Percentiles rank a stretch among this genome's conserved stretches.
These are phyloP conservation scores for Clarias gariepinus DNA, from an alignment of 2,113 vertebrate genomes.

Conservation along the genomic window DNA sequence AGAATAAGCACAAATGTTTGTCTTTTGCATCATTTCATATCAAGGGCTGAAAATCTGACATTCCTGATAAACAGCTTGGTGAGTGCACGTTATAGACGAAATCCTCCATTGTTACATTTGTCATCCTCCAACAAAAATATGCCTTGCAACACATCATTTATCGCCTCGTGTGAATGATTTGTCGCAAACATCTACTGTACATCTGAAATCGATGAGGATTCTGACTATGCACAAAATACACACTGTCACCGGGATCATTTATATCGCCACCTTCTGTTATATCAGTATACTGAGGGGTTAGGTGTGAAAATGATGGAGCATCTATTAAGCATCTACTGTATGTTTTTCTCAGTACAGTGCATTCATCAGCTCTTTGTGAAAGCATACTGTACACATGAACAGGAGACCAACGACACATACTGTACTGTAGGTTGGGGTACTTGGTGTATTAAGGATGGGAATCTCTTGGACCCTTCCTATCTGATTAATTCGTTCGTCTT, in stretches of 20 bases:
- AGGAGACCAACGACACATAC: neutral
- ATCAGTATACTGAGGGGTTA: neutral
- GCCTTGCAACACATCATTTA: neutral
- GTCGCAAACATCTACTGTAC: neutral
- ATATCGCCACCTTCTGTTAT: neutral
- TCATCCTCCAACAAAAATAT: neutral
- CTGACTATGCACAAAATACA: neutral
- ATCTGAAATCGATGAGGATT: constrained; percentile 10
- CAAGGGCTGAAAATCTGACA: neutral
- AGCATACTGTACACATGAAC: constrained; percentile 1
- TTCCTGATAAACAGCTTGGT: neutral
- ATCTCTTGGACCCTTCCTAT: neutral
- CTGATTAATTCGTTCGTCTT: neutral
- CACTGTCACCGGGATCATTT: neutral
- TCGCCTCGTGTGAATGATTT: neutral
- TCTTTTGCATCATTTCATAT: neutral
- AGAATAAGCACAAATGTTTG: neutral
- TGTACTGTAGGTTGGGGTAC: neutral
- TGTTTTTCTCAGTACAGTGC: neutral
- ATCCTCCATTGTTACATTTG: neutral
- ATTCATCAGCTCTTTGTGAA: neutral
- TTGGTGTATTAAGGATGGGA: neutral
- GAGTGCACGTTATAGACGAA: neutral
- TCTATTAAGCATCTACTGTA: neutral
- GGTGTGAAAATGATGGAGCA: neutral